Conservation (phyloP, 2,888 invertebrate genomes). For the Achlya flavicornis region DNA sequence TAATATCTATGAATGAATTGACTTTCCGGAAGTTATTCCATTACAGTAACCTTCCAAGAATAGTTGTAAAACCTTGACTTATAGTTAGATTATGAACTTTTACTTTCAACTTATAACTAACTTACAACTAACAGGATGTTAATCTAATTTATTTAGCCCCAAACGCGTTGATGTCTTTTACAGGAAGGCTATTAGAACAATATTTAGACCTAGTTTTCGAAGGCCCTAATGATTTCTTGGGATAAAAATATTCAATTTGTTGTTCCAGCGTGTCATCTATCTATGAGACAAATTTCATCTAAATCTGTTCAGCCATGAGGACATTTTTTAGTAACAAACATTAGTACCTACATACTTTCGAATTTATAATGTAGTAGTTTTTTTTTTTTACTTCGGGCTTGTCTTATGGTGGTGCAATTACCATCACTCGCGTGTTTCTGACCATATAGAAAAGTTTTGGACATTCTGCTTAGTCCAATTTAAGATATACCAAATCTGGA, state of each 20-base stretch:
- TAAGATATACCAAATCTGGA: too few species aligned
- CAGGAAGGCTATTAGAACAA: neutral
- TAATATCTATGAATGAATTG: too few species aligned
- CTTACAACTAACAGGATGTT: neutral
- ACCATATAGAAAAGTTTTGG: too few species aligned
- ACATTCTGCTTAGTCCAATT: too few species aligned
- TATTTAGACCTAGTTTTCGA: neutral
- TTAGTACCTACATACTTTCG: too few species aligned
- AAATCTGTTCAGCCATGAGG: neutral
- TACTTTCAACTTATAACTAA: neutral
- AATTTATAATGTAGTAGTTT: too few species aligned
- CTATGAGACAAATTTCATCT: neutral
- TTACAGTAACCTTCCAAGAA: neutral
- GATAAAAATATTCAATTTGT: neutral
- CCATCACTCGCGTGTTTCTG: too few species aligned
- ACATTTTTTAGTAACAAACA: too few species aligned
- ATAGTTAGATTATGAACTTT: neutral
- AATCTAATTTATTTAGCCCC: too few species aligned
- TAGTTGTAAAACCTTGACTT: conserved; percentile 1
- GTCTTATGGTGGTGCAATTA: too few species aligned
- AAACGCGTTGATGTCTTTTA: conserved; percentile 1
- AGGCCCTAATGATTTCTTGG: neutral
- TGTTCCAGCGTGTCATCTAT: too few species aligned
- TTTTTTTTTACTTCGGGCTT: too few species aligned
- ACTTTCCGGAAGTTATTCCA: neutral